These are phyloP conservation scores for Ceyx melanurus DNA, from an alignment of 2,113 vertebrate genomes.

Conservation along the genomic window DNA sequence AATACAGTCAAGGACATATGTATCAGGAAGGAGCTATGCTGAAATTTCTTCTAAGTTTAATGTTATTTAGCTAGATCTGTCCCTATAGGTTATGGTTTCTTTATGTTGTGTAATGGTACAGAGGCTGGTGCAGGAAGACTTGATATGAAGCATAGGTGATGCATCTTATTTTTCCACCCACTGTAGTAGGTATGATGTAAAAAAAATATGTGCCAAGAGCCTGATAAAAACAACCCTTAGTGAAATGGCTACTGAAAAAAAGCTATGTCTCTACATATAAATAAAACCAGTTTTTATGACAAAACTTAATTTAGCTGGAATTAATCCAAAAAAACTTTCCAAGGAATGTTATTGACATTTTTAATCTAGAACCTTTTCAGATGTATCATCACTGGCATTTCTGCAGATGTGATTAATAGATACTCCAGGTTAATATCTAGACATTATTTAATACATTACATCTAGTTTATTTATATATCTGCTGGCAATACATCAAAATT, in stretches of 20 bases:
- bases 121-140: background rate
- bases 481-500: background rate
- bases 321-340: background rate
- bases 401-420: background rate
- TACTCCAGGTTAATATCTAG: background rate
- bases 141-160: background rate
- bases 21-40: background rate
- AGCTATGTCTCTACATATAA: background rate
- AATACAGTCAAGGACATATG: constrained; percentile 45
- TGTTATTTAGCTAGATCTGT: background rate
- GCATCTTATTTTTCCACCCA: background rate
- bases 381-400: background rate
- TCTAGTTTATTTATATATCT: background rate
- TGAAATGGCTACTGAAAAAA: background rate
- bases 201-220: background rate
- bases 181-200: background rate
- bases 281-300: background rate
- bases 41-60: constrained; percentile 11
- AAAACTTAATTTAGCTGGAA: background rate
- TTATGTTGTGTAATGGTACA: background rate
- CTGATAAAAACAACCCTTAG: background rate
- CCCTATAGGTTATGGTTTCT: background rate
- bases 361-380: background rate
- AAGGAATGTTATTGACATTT: background rate
- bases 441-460: background rate